phyloP scores from a whole-genome alignment of 2,113 vertebrate species.

The Nothobranchius kuhntae region DNA sequence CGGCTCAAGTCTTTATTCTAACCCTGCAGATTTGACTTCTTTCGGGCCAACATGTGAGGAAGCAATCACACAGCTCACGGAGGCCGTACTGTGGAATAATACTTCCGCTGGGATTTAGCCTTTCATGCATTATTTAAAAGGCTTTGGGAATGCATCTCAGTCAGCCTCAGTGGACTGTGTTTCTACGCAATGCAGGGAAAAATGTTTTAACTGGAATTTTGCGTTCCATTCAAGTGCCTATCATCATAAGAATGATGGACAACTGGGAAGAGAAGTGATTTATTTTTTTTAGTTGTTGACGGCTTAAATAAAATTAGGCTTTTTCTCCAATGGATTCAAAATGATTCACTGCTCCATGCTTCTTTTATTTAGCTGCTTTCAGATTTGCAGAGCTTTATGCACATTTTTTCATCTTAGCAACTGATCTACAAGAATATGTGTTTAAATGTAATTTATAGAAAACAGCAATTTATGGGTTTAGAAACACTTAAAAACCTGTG shows the following conservation, averaged over 20 bases:
- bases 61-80: constrained; percentile 35
- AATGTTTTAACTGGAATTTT: constrained; percentile 17
- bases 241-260: constrained; percentile 22
- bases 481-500: too few relatives aligned
- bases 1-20: constrained; percentile 42
- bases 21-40: constrained; percentile 31
- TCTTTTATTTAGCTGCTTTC: not conserved
- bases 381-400: not conserved
- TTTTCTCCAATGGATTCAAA: constrained; percentile 13
- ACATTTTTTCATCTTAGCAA: too few relatives aligned
- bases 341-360: not conserved
- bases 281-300: not conserved
- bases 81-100: constrained; percentile 58
- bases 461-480: not conserved
- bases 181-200: constrained; percentile 27
- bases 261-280: constrained; percentile 9
- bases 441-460: not conserved
- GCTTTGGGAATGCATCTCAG: constrained; percentile 54
- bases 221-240: constrained; percentile 6
- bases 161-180: constrained; percentile 24
- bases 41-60: constrained; percentile 24
- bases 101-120: constrained; percentile 62
- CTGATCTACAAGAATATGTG: too few relatives aligned
- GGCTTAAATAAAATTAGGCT: constrained; percentile 2
- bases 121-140: constrained; percentile 71